These are phyloP conservation scores for Saimiri boliviensis DNA, from an alignment of 2,113 vertebrate genomes.

Conservation along the genomic window DNA sequence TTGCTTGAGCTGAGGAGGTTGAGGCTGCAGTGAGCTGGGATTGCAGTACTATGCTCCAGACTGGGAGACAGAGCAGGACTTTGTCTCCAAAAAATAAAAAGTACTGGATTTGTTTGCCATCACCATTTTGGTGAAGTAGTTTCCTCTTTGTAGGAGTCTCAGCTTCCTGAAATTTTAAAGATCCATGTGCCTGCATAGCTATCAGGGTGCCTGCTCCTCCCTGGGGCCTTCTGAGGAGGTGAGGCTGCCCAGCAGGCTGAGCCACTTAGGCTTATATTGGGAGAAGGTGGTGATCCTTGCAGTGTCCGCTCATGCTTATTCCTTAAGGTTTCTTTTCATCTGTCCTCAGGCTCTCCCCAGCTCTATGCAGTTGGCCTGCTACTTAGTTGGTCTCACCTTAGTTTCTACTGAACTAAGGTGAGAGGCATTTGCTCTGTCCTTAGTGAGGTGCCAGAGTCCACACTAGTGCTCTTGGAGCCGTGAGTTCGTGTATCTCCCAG, in stretches of 20 bases:
- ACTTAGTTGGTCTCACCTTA: too few species aligned
- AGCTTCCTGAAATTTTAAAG: background rate
- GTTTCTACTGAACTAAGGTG: fast-evolving
- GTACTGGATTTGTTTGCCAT: background rate
- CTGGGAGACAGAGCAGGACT: too few species aligned
- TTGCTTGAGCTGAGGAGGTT: too few species aligned
- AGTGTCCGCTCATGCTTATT: background rate
- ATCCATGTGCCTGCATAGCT: background rate
- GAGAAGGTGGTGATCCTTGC: background rate
- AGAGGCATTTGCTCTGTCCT: too few species aligned
- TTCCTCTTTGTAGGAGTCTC: background rate
- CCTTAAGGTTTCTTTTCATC: background rate
- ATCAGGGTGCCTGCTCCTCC: background rate
- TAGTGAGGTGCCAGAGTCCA: background rate
- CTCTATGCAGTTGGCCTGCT: background rate
- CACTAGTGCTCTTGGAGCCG: background rate
- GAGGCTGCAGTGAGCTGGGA: too few species aligned
- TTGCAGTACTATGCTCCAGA: too few species aligned
- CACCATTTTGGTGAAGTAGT: too few species aligned
- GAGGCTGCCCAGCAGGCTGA: background rate
- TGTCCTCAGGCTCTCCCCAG: background rate
- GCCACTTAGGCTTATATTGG: background rate
- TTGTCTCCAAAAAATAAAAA: too few species aligned
- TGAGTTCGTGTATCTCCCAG: background rate
- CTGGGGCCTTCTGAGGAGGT: background rate